Evolutionary conservation across 2,888 invertebrate genomes (phyloP).

Genomic region (Pterobdella sp.): DNA sequence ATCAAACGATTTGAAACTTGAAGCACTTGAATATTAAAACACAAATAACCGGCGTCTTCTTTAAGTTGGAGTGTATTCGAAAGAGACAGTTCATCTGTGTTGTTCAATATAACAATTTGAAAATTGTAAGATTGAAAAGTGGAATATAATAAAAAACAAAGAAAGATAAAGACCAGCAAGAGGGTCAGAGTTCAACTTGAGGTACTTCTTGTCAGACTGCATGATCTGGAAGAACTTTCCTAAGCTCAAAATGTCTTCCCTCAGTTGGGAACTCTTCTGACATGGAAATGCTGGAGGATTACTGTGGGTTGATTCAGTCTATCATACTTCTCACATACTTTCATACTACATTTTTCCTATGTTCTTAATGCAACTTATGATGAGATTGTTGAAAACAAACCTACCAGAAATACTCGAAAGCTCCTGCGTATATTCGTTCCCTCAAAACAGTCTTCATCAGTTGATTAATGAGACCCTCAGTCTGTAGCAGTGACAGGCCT

Average conservation of each 20-base stretch:
- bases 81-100: neutral
- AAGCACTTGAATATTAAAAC: no score
- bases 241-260: conserved; percentile 79
- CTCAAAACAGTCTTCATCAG: conserved; percentile 74
- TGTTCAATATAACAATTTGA: neutral
- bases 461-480: conserved; percentile 68
- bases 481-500: conserved; percentile 84
- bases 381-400: no score
- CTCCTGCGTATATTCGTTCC: conserved; percentile 86
- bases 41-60: neutral
- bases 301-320: conserved; percentile 39
- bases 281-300: conserved; percentile 79
- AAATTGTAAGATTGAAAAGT: neutral
- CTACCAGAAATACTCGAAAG: conserved; percentile 76
- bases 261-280: conserved; percentile 66
- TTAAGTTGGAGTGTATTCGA: neutral
- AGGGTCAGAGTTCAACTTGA: conserved; percentile 45
- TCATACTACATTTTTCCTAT: neutral
- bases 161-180: conserved; percentile 37
- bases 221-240: conserved; percentile 92
- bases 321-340: no score
- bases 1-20: neutral
- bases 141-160: neutral
- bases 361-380: no score
- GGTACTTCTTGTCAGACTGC: conserved; percentile 59